These are phyloP conservation scores for Phymatocera aterrima DNA, from an alignment of 2,888 invertebrate genomes.

Conservation along the genomic window DNA sequence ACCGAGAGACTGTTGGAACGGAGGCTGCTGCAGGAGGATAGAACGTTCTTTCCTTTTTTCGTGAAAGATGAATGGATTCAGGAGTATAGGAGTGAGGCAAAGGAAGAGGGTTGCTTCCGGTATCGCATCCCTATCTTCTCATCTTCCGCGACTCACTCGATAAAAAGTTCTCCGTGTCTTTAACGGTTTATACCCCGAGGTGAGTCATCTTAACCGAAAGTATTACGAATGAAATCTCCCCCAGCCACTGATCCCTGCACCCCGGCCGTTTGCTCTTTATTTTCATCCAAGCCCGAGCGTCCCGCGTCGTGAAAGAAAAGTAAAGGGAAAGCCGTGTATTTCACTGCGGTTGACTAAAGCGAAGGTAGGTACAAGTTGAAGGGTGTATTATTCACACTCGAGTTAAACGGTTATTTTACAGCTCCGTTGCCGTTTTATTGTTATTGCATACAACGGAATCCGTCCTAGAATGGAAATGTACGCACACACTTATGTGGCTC, in stretches of 20 bases:
- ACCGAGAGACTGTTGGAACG: constrained; percentile 8
- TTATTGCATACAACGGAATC: constrained; percentile 31
- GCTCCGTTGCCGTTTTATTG: constrained; percentile 25
- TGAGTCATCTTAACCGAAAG: constrained; percentile 43
- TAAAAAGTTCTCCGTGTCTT: constrained; percentile 44
- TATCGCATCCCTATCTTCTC: constrained; percentile 33
- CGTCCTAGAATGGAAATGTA: neutral
- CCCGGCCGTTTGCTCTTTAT: neutral
- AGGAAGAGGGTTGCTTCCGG: constrained; percentile 32
- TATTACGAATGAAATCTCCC: constrained; percentile 44
- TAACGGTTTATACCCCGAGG: constrained; percentile 43
- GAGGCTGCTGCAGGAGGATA: neutral
- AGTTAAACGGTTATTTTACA: constrained; percentile 39
- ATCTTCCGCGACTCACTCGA: constrained; percentile 40
- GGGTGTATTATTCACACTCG: constrained; percentile 33
- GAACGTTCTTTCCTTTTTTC: constrained; percentile 14
- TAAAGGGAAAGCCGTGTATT: neutral
- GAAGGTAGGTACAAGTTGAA: constrained; percentile 17
- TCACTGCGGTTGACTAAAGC: constrained; percentile 27
- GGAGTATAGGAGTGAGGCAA: neutral
- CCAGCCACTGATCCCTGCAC: constrained; percentile 9
- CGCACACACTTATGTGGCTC: too few species aligned
- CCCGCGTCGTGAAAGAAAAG: neutral
- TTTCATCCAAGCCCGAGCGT: neutral
- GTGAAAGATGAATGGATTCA: constrained; percentile 40